Percentiles rank a stretch among this genome's conserved stretches.
phyloP scores from a whole-genome alignment of 1,140 invertebrate genomes.

The Belonocnema kinseyi region DNA sequence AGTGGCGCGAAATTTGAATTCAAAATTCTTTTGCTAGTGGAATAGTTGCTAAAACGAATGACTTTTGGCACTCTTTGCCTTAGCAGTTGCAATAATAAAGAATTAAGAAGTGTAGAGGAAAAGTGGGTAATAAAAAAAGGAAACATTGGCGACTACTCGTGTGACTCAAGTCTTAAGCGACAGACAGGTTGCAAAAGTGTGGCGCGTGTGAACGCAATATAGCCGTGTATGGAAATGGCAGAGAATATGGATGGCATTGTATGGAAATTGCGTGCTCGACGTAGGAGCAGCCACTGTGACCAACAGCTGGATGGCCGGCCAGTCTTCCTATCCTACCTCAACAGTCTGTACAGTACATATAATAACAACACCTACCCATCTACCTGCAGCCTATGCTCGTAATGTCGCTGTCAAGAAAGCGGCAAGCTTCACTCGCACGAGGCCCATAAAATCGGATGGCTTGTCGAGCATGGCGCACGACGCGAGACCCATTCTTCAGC shows the following conservation, averaged over 20 bases:
- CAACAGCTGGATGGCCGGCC: slow-evolving; percentile 59
- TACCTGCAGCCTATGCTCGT: slow-evolving; percentile 47
- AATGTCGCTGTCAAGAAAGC: slow-evolving; percentile 72
- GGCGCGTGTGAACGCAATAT: slow-evolving; percentile 69
- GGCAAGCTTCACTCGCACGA: slow-evolving; percentile 61
- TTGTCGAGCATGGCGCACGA: slow-evolving; percentile 58
- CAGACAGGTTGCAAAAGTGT: slow-evolving; percentile 56
- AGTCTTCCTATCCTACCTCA: slow-evolving; percentile 44
- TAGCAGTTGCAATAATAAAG: too few species aligned
- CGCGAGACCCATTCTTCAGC: slow-evolving; percentile 35
- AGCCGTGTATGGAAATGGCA: slow-evolving; percentile 62
- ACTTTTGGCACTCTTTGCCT: not conserved
- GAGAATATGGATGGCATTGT: slow-evolving; percentile 57
- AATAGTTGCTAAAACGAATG: not conserved
- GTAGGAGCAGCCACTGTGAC: slow-evolving; percentile 69
- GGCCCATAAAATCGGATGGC: slow-evolving; percentile 66
- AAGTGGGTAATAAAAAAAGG: slow-evolving; percentile 34
- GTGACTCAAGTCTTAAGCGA: slow-evolving; percentile 31
- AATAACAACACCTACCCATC: slow-evolving; percentile 47
- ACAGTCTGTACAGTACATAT: slow-evolving; percentile 15
- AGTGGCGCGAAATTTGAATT: too few species aligned
- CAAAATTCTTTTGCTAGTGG: too few species aligned
- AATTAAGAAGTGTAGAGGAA: not conserved
- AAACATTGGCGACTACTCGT: slow-evolving; percentile 18
- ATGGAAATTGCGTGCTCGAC: slow-evolving; percentile 70